Conservation (phyloP, 2,113 vertebrate genomes). For the Argyrosomus japonicus region DNA sequence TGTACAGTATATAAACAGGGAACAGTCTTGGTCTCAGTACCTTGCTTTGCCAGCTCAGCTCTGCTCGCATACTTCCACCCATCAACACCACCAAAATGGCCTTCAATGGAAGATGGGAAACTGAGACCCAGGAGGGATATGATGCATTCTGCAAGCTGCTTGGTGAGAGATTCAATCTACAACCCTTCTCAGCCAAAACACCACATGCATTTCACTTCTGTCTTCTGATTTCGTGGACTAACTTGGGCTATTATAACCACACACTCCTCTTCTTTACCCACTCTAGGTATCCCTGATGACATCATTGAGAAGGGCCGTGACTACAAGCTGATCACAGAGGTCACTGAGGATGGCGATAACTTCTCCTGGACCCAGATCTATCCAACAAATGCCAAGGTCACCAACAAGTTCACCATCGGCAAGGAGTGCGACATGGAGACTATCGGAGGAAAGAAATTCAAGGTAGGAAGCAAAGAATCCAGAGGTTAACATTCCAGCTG, state of each 20-base stretch:
- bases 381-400: slow-evolving; percentile 84
- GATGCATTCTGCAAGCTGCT: slow-evolving; percentile 88
- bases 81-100: slow-evolving; percentile 80
- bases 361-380: slow-evolving; percentile 91
- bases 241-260: background rate
- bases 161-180: slow-evolving; percentile 68
- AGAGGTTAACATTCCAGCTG: background rate
- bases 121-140: slow-evolving; percentile 89
- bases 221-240: background rate
- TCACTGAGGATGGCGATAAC: slow-evolving; percentile 88
- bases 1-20: slow-evolving; percentile 74
- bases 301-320: slow-evolving; percentile 86
- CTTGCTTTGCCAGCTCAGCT: slow-evolving; percentile 65
- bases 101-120: slow-evolving; percentile 90
- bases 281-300: slow-evolving; percentile 88
- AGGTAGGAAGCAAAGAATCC: slow-evolving; percentile 81
- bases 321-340: slow-evolving; percentile 90
- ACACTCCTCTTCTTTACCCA: background rate
- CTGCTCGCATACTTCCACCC: slow-evolving; percentile 45
- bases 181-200: background rate
- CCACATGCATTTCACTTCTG: background rate
- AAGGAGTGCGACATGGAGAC: slow-evolving; percentile 92
- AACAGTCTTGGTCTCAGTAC: slow-evolving; percentile 48
- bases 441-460: slow-evolving; percentile 94
- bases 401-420: slow-evolving; percentile 89